Evolutionary conservation across 1,140 invertebrate species (phyloP).

Genomic region (Tetragnatha versicolor): DNA sequence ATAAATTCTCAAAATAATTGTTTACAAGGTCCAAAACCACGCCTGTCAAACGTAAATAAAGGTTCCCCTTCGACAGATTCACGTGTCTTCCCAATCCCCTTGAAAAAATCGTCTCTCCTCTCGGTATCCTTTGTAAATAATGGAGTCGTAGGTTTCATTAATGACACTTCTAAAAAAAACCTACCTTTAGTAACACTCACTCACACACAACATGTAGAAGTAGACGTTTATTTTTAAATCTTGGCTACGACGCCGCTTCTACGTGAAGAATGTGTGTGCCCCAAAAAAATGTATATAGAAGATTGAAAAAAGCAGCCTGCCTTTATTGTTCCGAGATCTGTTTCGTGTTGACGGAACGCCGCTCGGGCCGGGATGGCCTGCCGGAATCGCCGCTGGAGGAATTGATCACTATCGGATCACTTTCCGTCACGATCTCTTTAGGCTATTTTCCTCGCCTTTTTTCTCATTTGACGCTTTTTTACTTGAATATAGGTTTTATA

Average conservation of each 20-base stretch:
- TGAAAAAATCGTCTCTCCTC: background rate
- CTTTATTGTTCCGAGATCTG: slow-evolving; percentile 39
- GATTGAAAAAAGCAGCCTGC: slow-evolving; percentile 23
- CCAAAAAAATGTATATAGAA: slow-evolving; percentile 47
- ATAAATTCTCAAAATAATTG: no score
- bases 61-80: no score
- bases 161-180: slow-evolving; percentile 55
- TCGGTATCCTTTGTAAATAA: slow-evolving; percentile 37
- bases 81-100: no score
- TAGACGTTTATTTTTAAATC: slow-evolving; percentile 56
- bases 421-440: no score
- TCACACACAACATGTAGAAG: slow-evolving; percentile 53
- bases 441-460: no score
- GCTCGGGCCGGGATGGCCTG: no score
- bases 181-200: slow-evolving; percentile 44
- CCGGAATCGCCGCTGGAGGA: no score
- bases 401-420: background rate
- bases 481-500: no score
- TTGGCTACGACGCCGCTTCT: slow-evolving; percentile 42
- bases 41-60: no score
- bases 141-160: slow-evolving; percentile 51
- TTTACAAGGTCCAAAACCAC: background rate
- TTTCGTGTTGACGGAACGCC: background rate
- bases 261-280: slow-evolving; percentile 38
- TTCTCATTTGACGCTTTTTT: no score